phyloP scores from a whole-genome alignment of 2,888 invertebrate genomes.

The Ctenicera cuprea region DNA sequence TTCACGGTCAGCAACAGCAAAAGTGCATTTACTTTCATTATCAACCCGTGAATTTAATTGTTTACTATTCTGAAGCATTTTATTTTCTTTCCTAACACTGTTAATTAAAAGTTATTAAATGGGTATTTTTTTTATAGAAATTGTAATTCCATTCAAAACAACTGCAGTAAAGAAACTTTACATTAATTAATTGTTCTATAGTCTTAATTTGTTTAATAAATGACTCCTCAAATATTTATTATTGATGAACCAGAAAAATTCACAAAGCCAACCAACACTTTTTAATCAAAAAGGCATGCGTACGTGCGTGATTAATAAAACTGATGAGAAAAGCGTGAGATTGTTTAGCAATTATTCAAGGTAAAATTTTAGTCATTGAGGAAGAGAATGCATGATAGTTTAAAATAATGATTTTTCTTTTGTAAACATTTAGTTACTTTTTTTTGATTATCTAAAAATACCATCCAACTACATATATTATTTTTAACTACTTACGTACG shows the following conservation, averaged over 20 bases:
- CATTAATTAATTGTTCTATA: too few relatives aligned
- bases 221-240: too few relatives aligned
- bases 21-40: constrained; percentile 4
- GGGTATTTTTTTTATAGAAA: too few relatives aligned
- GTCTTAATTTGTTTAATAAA: too few relatives aligned
- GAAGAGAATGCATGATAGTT: neutral
- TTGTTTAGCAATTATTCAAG: neutral
- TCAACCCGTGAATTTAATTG: neutral
- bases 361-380: constrained; percentile 7
- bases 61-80: neutral
- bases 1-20: constrained; percentile 22
- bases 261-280: too few relatives aligned
- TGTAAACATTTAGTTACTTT: neutral
- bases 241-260: too few relatives aligned
- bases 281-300: neutral
- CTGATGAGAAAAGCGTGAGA: neutral
- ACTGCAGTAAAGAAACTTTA: too few relatives aligned
- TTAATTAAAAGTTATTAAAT: neutral
- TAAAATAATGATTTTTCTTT: too few relatives aligned
- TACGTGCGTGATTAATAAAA: neutral
- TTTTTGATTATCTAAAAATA: neutral
- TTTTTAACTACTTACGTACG: too few relatives aligned
- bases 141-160: too few relatives aligned
- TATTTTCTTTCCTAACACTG: neutral
- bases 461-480: too few relatives aligned